Evolutionary conservation across 2,888 invertebrate genomes (phyloP).

Genomic region (Drosophila limbata): DNA sequence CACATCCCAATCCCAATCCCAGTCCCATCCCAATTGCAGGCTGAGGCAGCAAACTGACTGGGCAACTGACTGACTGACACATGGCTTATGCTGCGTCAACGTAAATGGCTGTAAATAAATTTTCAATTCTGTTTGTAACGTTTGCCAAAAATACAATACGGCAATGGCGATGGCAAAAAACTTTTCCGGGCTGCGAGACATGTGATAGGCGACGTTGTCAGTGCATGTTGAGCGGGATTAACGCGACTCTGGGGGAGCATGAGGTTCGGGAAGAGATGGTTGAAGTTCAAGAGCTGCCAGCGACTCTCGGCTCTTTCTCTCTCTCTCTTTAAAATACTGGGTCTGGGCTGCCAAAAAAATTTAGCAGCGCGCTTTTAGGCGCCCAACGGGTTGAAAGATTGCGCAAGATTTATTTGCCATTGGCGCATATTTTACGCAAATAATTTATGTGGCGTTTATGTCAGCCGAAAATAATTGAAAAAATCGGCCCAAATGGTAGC

Average conservation of each 20-base stretch:
- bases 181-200: slow-evolving; percentile 55
- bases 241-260: slow-evolving; percentile 38
- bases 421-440: slow-evolving; percentile 82
- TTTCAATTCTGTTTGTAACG: slow-evolving; percentile 79
- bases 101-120: slow-evolving; percentile 80
- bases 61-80: slow-evolving; percentile 65
- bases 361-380: slow-evolving; percentile 58
- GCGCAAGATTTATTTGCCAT: slow-evolving; percentile 83
- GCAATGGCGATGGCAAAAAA: slow-evolving; percentile 30
- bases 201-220: slow-evolving; percentile 69
- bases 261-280: neutral
- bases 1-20: slow-evolving; percentile 21
- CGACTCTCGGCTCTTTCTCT: neutral
- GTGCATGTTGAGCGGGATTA: slow-evolving; percentile 53
- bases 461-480: slow-evolving; percentile 74
- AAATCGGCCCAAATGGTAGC: slow-evolving; percentile 46
- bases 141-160: slow-evolving; percentile 66
- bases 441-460: slow-evolving; percentile 81
- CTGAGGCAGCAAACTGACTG: neutral
- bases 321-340: neutral
- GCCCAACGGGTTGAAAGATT: slow-evolving; percentile 66
- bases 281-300: slow-evolving; percentile 35
- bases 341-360: slow-evolving; percentile 20
- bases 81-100: slow-evolving; percentile 79
- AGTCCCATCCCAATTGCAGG: slow-evolving; percentile 4